These are phyloP conservation scores for Cerastoderma edule DNA, from an alignment of 2,888 invertebrate genomes.

Conservation along the genomic window DNA sequence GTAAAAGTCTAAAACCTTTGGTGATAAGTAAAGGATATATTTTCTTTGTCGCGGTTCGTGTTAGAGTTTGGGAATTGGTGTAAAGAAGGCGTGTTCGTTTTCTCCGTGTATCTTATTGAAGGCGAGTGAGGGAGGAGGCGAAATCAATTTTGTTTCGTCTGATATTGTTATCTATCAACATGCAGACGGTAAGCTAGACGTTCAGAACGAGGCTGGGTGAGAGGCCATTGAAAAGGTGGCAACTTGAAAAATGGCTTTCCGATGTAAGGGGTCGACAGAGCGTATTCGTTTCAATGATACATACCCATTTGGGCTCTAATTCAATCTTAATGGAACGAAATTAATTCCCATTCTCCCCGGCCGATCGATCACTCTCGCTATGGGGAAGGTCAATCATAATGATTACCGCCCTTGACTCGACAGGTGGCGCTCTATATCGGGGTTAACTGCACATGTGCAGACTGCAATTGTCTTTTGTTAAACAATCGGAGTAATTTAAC, in stretches of 20 bases:
- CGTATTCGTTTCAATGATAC: slow-evolving; percentile 61
- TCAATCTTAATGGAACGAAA: slow-evolving; percentile 67
- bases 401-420: slow-evolving; percentile 63
- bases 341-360: slow-evolving; percentile 57
- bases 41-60: not conserved
- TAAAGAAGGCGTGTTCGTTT: too few relatives aligned
- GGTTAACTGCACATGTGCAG: slow-evolving; percentile 53
- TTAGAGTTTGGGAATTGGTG: not conserved
- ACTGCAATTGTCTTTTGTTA: not conserved
- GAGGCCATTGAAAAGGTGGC: slow-evolving; percentile 55
- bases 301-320: slow-evolving; percentile 64
- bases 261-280: slow-evolving; percentile 49
- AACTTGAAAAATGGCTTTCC: slow-evolving; percentile 55
- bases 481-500: too few relatives aligned
- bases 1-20: too few relatives aligned
- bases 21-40: too few relatives aligned
- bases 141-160: not conserved
- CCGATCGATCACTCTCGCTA: slow-evolving; percentile 61
- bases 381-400: slow-evolving; percentile 55
- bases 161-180: slow-evolving; percentile 17
- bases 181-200: slow-evolving; percentile 23
- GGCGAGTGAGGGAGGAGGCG: too few relatives aligned
- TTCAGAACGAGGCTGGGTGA: not conserved
- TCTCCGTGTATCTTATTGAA: too few relatives aligned
- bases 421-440: slow-evolving; percentile 52